A percentile compares a stretch with the other conserved stretches of the same genome.
These are phyloP conservation scores for Argyresthia albistria DNA, from an alignment of 2,888 invertebrate genomes.

Conservation along the genomic window DNA sequence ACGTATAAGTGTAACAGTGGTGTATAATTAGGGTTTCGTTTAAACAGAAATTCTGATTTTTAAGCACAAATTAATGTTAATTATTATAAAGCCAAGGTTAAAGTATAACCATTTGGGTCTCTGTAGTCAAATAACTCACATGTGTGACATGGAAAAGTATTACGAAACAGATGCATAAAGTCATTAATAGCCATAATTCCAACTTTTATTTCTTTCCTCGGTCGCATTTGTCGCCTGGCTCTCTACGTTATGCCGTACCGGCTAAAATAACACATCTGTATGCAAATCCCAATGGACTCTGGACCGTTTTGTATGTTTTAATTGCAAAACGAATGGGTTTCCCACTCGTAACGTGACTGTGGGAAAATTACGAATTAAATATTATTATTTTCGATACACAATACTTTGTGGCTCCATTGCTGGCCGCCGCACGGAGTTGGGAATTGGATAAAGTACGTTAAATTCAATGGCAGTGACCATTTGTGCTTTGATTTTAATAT, in stretches of 20 bases:
- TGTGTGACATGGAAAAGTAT: background rate
- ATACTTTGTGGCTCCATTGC: background rate
- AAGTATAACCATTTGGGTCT: no score
- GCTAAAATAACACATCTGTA: constrained; percentile 54
- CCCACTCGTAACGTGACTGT: constrained; percentile 26
- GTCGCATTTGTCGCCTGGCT: constrained; percentile 18
- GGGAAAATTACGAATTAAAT: constrained; percentile 2
- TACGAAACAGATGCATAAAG: background rate
- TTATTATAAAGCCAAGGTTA: no score
- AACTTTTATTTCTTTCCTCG: constrained; percentile 8
- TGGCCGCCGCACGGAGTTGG: background rate
- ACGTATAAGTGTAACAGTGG: no score
- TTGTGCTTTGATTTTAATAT: background rate
- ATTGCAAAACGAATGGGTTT: constrained; percentile 49
- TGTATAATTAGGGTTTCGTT: no score
- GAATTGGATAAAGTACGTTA: background rate
- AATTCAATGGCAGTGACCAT: background rate
- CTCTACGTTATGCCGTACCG: constrained; percentile 31
- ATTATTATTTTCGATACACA: constrained; percentile 1
- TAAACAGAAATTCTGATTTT: no score
- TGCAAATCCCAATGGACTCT: constrained; percentile 57
- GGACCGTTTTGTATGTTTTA: constrained; percentile 42
- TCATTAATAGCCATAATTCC: background rate
- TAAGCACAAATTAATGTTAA: no score
- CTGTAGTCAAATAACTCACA: background rate